Base-by-base conservation (phyloP, 35 echinoderm and acorn worm species). In the Amphiura filiformis region DNA sequence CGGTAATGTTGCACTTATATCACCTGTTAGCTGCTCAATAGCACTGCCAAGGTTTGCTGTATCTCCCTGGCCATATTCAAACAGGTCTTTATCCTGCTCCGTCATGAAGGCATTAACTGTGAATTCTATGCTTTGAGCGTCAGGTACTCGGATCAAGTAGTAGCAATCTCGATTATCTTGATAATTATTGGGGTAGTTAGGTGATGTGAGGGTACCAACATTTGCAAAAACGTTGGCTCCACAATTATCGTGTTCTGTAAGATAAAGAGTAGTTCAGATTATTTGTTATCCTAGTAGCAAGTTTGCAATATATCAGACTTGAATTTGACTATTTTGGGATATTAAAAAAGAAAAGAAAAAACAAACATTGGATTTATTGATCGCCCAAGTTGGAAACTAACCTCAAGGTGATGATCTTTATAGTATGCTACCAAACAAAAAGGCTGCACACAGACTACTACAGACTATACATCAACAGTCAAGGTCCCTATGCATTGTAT, bases 171-270 rank as follows among this genome's bases (percentile, higher is more conserved):
- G 32, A 26, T 52, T n/a, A 12, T 77, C 13, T 1, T 90, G 80
- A 75, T 99, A 99, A 42, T 91, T 81, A 35, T 80, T 80, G 7
- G 96, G 96, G 80, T 90, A 99, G 77, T 95, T 95, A 1, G 96
- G 96, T 28, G 96, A 99, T 12, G 83, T 34, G 0, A 99, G 82
- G 18, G 86, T 36, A 38, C 84, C 92, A 0, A 81, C 52, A 34
- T 77, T 17, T 41, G 61, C 86, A 65, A 35, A 86, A 42, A 49
- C 86, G 38, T 91, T 92, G 13, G 42, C 37, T 5, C 96, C 96
- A 90, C 96, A 98, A 35, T 56, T 35, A 31, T 61, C n/a, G n/a
- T n/a, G 37, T 33, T 34, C 83, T 85, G 56, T 1, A 65, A 56
- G 36, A 35, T 36, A 33, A 41, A 44, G 22, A 31, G 37, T 82